Conservation (phyloP, 2,888 invertebrate genomes). For the Subacronicta megacephala region DNA sequence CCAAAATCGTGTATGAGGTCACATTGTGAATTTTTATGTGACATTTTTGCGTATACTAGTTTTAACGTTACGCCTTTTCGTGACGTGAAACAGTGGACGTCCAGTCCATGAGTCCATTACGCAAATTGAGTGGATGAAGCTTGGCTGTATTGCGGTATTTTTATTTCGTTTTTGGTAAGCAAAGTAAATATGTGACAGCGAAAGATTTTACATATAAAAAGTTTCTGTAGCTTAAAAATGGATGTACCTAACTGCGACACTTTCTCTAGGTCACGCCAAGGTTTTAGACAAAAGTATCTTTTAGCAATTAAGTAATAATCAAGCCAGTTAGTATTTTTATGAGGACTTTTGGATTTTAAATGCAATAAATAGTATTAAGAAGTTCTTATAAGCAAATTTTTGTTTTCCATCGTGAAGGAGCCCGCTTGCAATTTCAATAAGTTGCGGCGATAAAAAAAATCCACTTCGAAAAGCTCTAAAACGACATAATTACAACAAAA, state of each 20-base stretch:
- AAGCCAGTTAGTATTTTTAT: no score
- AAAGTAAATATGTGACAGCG: slow-evolving; percentile 30
- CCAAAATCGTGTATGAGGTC: slow-evolving; percentile 24
- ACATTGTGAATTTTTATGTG: slow-evolving; percentile 43
- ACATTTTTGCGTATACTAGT: slow-evolving; percentile 43
- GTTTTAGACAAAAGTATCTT: no score
- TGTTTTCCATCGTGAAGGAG: neutral
- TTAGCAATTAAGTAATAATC: no score
- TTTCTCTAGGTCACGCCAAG: no score
- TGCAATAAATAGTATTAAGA: no score
- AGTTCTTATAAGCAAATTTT: slow-evolving; percentile 3
- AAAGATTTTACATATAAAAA: slow-evolving; percentile 38
- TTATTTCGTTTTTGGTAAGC: slow-evolving; percentile 9
- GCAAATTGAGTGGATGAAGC: slow-evolving; percentile 47
- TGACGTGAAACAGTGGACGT: slow-evolving; percentile 37
- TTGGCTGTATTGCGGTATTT: slow-evolving; percentile 21
- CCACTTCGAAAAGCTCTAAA: neutral
- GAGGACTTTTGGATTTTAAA: no score
- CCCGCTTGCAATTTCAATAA: no score
- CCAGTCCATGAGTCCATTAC: slow-evolving; percentile 51
- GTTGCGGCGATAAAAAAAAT: neutral
- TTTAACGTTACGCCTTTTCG: slow-evolving; percentile 32
- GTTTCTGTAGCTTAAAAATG: neutral
- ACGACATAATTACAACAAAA: slow-evolving; percentile 15
- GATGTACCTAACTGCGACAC: no score